Base-by-base conservation (phyloP, 2,888 invertebrate species). In the Brenthis ino region DNA sequence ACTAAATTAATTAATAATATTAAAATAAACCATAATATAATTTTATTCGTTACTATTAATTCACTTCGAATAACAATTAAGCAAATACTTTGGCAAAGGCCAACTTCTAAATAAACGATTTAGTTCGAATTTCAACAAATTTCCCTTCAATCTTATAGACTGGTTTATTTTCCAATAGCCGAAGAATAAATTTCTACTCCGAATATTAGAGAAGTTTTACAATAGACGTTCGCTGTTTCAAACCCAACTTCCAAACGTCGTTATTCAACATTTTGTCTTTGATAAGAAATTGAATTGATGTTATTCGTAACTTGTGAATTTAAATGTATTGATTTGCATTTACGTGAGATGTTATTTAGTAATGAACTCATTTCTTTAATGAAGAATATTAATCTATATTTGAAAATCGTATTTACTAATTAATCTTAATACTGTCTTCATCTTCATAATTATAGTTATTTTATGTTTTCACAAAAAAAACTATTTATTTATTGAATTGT, bases 171-270 rank as follows among this genome's bases (percentile, higher is more conserved):
- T 83, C 77, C 81, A 80, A 85, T 84, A 82, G 83, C 79, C 78
- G 81, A 85, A 85, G 83, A 89, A 89, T 88, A 85, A 85, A 89
- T 89, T 88, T 84, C 84, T 85, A 85, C 85, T 85, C 79, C 77
- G 83, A 87, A 89, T 88, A 89, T 89, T 89, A 88, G 83, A 83
- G 85, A 88, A 89, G 84, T 89, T 88, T 82, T 82, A 88, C 88
- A 90, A 89, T 88, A 84, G 75, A 64, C 56, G 64, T 82, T 72
- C 84, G 82, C 82, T 82, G 84, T 82, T 79, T 82, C 79, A 84
- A 88, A 88, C 84, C 81, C 24, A 75, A 79, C 75, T 81, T 77
- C 79, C 79, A 82, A 88, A 87, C 84, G 82, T 83, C 87, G 84
- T 87, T 88, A 88, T 87, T 87, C 86, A 86, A 88, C 71, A 85